A percentile compares a stretch with the other conserved stretches of the same genome.
Conservation (phyloP, 2,113 vertebrate species). For the Neodontobutis hainanensis region DNA sequence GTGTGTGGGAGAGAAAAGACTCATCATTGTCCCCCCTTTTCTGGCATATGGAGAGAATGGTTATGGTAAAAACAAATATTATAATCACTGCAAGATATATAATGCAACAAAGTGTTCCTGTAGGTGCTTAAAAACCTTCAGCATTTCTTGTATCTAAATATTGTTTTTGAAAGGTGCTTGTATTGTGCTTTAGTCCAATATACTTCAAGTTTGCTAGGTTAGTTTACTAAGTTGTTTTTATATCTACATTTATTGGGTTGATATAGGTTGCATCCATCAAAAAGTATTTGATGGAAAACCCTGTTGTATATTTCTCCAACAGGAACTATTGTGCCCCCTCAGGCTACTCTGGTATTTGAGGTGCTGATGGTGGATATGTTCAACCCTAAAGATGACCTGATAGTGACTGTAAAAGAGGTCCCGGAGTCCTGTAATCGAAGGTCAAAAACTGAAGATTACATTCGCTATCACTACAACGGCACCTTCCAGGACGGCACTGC, state of each 20-base stretch:
- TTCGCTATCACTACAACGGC: slow-evolving; percentile 97
- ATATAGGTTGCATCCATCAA: too few relatives aligned
- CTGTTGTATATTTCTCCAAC: neutral
- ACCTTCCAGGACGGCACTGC: slow-evolving; percentile 88
- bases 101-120: too few relatives aligned
- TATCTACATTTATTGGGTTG: too few relatives aligned
- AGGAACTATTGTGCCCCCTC: slow-evolving; percentile 87
- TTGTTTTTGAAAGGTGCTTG: too few relatives aligned
- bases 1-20: slow-evolving; percentile 90
- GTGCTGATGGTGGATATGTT: slow-evolving; percentile 91
- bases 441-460: slow-evolving; percentile 85
- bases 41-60: slow-evolving; percentile 92
- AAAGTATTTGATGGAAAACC: too few relatives aligned
- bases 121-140: too few relatives aligned
- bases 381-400: slow-evolving; percentile 89
- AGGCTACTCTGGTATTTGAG: slow-evolving; percentile 90
- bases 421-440: slow-evolving; percentile 82
- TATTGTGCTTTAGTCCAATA: too few relatives aligned
- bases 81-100: too few relatives aligned
- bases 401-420: slow-evolving; percentile 79
- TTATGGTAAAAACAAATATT: slow-evolving; percentile 75
- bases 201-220: too few relatives aligned
- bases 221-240: too few relatives aligned
- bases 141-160: too few relatives aligned
- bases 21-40: slow-evolving; percentile 89